Percentiles rank a stretch among this genome's conserved stretches.
Evolutionary conservation across 1,140 invertebrate species (phyloP).

Genomic region (Aricia agestis): DNA sequence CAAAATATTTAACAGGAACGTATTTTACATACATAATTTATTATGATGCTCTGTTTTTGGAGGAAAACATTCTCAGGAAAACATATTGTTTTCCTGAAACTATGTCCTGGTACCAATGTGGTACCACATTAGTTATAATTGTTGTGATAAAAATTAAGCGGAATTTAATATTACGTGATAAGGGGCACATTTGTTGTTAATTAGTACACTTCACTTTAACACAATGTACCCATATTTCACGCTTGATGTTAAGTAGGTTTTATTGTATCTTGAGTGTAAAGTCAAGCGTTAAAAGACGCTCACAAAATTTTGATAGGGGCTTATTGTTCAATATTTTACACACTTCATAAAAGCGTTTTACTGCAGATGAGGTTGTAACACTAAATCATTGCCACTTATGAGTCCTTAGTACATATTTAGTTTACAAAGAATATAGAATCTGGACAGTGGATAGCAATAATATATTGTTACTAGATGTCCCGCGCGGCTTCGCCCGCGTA

Average conservation of each 20-base stretch:
- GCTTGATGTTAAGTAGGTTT: neutral
- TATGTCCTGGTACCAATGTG: neutral
- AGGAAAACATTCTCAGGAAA: neutral
- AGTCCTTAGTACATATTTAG: too few relatives aligned
- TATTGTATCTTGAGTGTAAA: neutral
- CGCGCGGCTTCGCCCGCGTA: too few relatives aligned
- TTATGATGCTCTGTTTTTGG: neutral
- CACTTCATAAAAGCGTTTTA: constrained; percentile 22
- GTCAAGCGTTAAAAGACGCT: constrained; percentile 17
- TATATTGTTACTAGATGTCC: too few relatives aligned
- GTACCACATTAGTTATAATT: neutral
- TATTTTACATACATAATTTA: too few relatives aligned
- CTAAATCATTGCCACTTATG: neutral
- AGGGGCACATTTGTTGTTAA: too few relatives aligned
- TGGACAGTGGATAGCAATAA: too few relatives aligned
- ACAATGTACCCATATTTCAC: constrained; percentile 1
- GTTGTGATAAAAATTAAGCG: too few relatives aligned
- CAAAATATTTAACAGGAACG: too few relatives aligned
- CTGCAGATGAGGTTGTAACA: neutral
- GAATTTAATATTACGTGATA: too few relatives aligned
- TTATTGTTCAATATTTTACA: constrained; percentile 26
- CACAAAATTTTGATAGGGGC: constrained; percentile 30
- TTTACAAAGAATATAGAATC: too few relatives aligned
- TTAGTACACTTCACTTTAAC: neutral
- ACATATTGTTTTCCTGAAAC: neutral